Base-by-base conservation (phyloP, 2,888 invertebrate genomes). In the Amphipyra berbera region DNA sequence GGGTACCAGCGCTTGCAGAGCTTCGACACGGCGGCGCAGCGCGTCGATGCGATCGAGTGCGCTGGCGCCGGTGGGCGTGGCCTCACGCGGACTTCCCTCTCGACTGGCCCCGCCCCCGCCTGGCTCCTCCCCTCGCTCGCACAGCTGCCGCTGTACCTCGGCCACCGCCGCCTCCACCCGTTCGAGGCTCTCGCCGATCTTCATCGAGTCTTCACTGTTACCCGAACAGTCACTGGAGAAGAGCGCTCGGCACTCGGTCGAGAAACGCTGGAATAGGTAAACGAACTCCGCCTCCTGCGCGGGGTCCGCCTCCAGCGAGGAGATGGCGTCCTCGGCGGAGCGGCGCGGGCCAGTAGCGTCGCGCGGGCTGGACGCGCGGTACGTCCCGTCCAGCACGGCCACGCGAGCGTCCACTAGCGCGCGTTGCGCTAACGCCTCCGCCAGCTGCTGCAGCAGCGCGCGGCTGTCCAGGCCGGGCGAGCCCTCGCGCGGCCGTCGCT, bases 331-430 rank as follows among this genome's bases (percentile, higher is more conserved):
- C 76, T 88, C 91, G 76, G 85, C 82, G 62, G 89, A 90, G 72
- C 83, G 87, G 49, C 69, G 78, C 54, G 79, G 71, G 58, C 68
- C 73, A 35, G 63, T 64, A 9, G 68, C 71, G 41, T 68, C 64
- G 42, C 78, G 75, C 56, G 74, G 82, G 50, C 68, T 82, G 69
- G 79, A 85, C 52, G 94, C 94, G 69, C 90, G 88, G 79, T 95
- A 94, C 54, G 96, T 95, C 61, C 96, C 96, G 76, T 96, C 96
- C 49, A 97, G 93, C 52, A 97, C 96, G 50, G 96, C 95, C 78
- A 97, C 96, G 80, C 97, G 95, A 57, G 97, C 97, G 90, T 97
- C 97, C 57, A 97, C 96, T 62, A 97, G 91, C 72, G 84, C 91
- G 55, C 87, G 86, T 85, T 82, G 82, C 68, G 85, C 86, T 67